Evolutionary conservation across 2,113 vertebrate genomes (phyloP), one percentile per base, ranked within the genome.

Genomic region (Ictalurus punctatus): DNA sequence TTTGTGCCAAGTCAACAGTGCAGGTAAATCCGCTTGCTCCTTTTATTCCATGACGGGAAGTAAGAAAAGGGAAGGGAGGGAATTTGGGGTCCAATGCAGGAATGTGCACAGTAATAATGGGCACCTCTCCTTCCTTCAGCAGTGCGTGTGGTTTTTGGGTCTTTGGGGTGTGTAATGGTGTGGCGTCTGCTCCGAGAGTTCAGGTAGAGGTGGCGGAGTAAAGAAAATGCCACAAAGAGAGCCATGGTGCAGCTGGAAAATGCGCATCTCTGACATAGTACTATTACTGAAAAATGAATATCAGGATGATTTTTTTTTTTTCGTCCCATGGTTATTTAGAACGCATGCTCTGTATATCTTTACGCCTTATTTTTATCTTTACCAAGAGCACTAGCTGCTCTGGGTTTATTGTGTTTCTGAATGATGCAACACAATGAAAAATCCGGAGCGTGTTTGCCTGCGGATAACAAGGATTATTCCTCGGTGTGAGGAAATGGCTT

Each of bases 371-470:
- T 91, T 87, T 81, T 85, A 40, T 84, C 67, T 85, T 67, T 85
- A 67, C 44, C 83, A 56, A 67, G 73, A 25, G 14, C 56, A 25
- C 61, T 65, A 16, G 30, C 80, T n/a, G 40, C n/a, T 87, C 6
- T 69, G 86, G 87, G 52, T 84, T 86, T 58, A 54, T 81, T 90
- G 81, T 82, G 84, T 71, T 90, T 84, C 37, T 61, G 87, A 84
- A 88, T 91, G 91, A 91, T 91, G 91, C 91, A 91, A 90, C 10
- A 19, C 80, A 80, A 86, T 90, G 91, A 69, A 90, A 86, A 91
- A 65, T 61, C 87, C 56, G 61, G 44, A 90, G 79, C 30, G 61
- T 78, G 52, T 88, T 48, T 48, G 44, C 44, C 44, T 7, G 44
- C 48, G 67, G 63, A 86, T 82, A 86, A 87, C 86, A 58, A 69